Evolutionary conservation across 2,113 vertebrate species (phyloP).

Genomic region (Psettodes erumei): DNA sequence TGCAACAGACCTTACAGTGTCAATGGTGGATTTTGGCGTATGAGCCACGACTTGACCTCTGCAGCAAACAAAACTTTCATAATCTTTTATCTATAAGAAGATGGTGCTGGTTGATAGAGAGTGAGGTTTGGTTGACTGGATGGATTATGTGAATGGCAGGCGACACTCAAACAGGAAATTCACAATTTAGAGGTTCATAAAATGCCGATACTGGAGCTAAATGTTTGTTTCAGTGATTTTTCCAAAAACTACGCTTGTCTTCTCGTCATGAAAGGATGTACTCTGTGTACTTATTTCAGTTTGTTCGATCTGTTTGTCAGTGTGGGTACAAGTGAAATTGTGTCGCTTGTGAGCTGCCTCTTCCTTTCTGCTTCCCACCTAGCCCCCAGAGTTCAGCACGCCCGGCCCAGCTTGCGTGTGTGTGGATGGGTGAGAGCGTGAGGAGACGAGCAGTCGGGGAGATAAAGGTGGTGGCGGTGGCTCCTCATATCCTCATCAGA

Average conservation of each 20-base stretch:
- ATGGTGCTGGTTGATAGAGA: neutral
- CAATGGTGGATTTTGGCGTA: no score
- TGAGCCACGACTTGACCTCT: neutral
- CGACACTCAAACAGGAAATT: neutral
- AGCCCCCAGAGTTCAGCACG: constrained; percentile 7
- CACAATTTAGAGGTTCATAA: neutral
- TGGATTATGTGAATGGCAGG: constrained; percentile 22
- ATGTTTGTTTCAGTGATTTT: neutral
- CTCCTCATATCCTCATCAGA: constrained; percentile 78
- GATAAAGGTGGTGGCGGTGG: neutral
- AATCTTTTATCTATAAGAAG: neutral
- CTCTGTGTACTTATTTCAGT: neutral
- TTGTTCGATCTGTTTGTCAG: neutral
- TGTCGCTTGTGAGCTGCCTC: constrained; percentile 41
- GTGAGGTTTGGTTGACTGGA: constrained; percentile 34
- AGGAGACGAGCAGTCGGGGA: neutral
- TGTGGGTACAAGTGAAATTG: neutral
- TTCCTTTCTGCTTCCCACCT: neutral
- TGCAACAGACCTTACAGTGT: neutral
- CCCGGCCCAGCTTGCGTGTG: neutral
- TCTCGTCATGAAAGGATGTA: neutral
- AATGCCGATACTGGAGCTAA: constrained; percentile 19
- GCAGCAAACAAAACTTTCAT: neutral
- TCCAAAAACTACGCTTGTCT: constrained; percentile 17
- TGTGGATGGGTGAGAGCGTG: neutral